phyloP scores from a whole-genome alignment of 2,113 vertebrate species.

The Diglossa brunneiventris region DNA sequence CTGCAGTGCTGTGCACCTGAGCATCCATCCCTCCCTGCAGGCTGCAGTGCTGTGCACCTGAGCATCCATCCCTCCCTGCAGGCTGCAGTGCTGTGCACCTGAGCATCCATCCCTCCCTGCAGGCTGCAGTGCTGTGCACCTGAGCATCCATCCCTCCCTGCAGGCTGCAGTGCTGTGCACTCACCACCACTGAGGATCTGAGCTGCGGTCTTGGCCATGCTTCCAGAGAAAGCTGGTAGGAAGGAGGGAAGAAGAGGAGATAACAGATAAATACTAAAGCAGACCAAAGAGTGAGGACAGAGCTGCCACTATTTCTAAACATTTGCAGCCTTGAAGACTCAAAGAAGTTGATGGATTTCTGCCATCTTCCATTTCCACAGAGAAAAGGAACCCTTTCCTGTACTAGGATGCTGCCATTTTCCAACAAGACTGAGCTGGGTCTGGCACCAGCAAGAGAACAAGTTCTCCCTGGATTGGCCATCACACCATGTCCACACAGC shows the following conservation, averaged over 20 bases:
- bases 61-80: not conserved
- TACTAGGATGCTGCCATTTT: not conserved
- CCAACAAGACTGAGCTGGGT: not conserved
- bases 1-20: not conserved
- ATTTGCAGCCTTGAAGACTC: not conserved
- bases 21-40: too few relatives aligned
- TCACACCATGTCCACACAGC: not conserved
- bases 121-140: not conserved
- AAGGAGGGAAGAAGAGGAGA: not conserved
- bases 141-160: too few relatives aligned
- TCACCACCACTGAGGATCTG: not conserved
- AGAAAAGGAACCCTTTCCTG: not conserved
- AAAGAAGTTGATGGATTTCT: not conserved
- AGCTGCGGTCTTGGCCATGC: not conserved
- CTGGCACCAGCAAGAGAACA: not conserved
- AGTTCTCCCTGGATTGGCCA: not conserved
- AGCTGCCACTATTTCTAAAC: not conserved
- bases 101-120: not conserved
- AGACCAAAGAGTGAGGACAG: not conserved
- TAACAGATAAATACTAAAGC: not conserved
- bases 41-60: not conserved
- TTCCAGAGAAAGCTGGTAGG: not conserved
- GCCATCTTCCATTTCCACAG: not conserved
- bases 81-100: not conserved
- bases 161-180: not conserved